Evolutionary conservation across 2,797 vertebrate species (phyloP), one percentile per base, ranked within the genome.

Genomic region (Corythornis leucogaster): DNA sequence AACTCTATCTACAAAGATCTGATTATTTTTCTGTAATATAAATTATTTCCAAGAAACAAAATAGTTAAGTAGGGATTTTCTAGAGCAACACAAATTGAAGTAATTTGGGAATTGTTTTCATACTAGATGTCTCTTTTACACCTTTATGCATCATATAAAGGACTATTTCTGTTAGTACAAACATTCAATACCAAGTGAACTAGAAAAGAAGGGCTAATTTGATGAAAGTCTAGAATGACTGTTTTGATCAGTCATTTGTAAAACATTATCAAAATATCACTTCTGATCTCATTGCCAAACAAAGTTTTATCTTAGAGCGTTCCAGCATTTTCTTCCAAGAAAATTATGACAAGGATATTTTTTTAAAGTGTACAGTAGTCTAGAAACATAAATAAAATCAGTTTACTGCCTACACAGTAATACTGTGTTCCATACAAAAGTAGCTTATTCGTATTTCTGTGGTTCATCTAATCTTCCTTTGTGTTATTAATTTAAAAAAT

Each of bases 401-500:
- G 10, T 68, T 88, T 71, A 75, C 75, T 76, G 31, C 13, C 38
- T 80, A 40, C 87, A 54, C 31, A 80, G 14, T n/a, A 71, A 66
- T 78, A 6, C 59, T 90, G 38, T 14, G 35, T 87, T 90, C 61
- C n/a, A 53, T 55, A 51, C 8, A 92, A 83, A 92, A 88, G 8
- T 58, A 83, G 4, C 15, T 89, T 42, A 9, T 18, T 46, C 69
- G 8, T 55, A 40, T 54, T 86, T 77, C n/a, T 76, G 14, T 43
- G 45, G 30, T 24, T 96, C 57, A 69, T 91, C 35, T 85, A 68
- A 64, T 69, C 50, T 92, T 94, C 48, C 50, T 87, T 84, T 64
- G 7, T 43, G 35, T 58, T 94, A 90, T 25, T 85, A 68, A 58
- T 64, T 93, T 80, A 86, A 89, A 89, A 69, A 84, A 18, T 19